phyloP scores from a whole-genome alignment of 1,140 invertebrate genomes.

The Habropoda laboriosa region DNA sequence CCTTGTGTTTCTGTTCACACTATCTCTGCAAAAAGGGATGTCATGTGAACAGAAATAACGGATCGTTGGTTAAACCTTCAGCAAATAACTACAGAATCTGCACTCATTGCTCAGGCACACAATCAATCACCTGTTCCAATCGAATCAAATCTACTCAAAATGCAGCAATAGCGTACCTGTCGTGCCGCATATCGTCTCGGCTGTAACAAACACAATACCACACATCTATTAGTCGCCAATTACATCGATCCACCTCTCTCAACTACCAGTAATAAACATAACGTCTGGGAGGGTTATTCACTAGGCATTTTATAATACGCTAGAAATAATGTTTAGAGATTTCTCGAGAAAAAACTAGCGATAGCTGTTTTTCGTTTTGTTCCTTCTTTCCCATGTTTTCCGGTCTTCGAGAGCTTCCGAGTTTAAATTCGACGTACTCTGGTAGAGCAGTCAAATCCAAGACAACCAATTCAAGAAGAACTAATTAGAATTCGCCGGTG shows the following conservation, averaged over 20 bases:
- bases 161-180: constrained; percentile 82
- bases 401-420: constrained; percentile 24
- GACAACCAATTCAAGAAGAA: constrained; percentile 68
- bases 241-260: constrained; percentile 58
- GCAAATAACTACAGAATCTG: constrained; percentile 78
- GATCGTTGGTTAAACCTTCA: constrained; percentile 73
- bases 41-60: constrained; percentile 82
- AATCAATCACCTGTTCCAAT: constrained; percentile 81
- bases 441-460: constrained; percentile 72
- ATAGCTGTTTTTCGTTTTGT: constrained; percentile 12
- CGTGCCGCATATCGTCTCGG: constrained; percentile 82
- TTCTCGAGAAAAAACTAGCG: constrained; percentile 26
- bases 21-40: constrained; percentile 82
- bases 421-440: constrained; percentile 62
- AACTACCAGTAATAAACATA: constrained; percentile 69
- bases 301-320: constrained; percentile 55
- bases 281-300: constrained; percentile 65
- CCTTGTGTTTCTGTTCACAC: constrained; percentile 83
- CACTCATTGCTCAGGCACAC: constrained; percentile 82
- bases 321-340: no score
- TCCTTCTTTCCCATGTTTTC: no score
- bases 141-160: constrained; percentile 81
- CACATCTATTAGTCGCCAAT: constrained; percentile 76
- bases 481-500: constrained; percentile 40
- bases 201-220: constrained; percentile 81